Base-by-base conservation (phyloP, 2,888 invertebrate genomes). In the Podotricha telesiphe region DNA sequence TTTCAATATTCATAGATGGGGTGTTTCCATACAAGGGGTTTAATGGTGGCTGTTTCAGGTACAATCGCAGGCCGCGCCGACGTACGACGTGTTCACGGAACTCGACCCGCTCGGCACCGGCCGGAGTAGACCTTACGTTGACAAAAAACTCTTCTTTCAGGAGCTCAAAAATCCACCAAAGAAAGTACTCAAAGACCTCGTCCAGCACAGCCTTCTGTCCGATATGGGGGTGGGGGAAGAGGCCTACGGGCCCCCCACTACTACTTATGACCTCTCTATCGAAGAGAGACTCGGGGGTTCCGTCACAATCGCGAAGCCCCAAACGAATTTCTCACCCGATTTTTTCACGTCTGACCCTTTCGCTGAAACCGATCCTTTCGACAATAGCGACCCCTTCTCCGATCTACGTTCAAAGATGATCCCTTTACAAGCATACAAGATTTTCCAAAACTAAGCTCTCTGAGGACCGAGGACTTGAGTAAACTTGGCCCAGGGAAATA, bases 81-180 rank as follows among this genome's bases (percentile, higher is more conserved):
- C 86, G 61, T 95, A 96, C 93, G 97, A 97, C 93, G 97, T 98
- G 80, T 98, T 98, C 94, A 97, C 97, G 76, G 98, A 98, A 87
- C 94, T 98, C 89, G 98, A 98, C 94, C 98, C 98, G 72, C 94
- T 98, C 85, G 98, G 98, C 84, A 98, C 97, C 79, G 97, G 98
- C 83, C 95, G 96, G 89, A 97, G 96, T 91, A 97, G 96, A 91
- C 98, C 98, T 74, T 98, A 98, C 94, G 95, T 98, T 84, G 98
- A 98, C 94, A 97, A 97, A 93, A 98, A 98, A 94, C 97, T 97
- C 93, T 98, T 98, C 94, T 98, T 98, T 94, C 97, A 98, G 94
- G 97, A 98, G 89, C 94, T 98, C 83, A 98, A 98, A 94, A 98
- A 98, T 92, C 98, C 98, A 78, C 97, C 98, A 79, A 97, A 98